A percentile compares a stretch with the other conserved stretches of the same genome.
These are phyloP conservation scores for Nysson spinosus DNA, from an alignment of 2,888 invertebrate species.

Conservation along the genomic window DNA sequence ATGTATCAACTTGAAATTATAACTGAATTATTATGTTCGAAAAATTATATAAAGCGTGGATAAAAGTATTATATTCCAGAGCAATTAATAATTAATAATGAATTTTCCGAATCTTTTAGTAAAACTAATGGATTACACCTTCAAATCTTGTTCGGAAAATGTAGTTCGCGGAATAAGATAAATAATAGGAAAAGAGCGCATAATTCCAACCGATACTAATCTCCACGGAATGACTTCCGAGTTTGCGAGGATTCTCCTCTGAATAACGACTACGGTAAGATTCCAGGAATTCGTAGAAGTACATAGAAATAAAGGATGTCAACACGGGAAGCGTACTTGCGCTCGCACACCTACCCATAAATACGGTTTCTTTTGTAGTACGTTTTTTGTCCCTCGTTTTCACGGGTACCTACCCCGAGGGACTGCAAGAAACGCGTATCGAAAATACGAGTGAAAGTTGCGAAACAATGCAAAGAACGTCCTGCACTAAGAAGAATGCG, in stretches of 20 bases:
- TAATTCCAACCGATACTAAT: neutral
- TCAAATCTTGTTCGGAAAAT: too few species aligned
- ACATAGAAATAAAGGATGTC: slow-evolving; percentile 21
- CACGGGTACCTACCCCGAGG: slow-evolving; percentile 39
- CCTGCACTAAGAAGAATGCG: slow-evolving; percentile 35
- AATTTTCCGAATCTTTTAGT: too few species aligned
- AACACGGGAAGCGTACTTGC: slow-evolving; percentile 24
- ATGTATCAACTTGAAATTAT: too few species aligned
- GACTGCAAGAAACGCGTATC: slow-evolving; percentile 36
- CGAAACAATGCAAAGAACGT: slow-evolving; percentile 70
- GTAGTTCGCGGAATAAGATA: too few species aligned
- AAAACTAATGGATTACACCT: too few species aligned
- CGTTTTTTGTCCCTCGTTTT: slow-evolving; percentile 63
- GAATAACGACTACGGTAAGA: neutral
- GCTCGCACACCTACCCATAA: slow-evolving; percentile 65
- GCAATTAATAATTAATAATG: too few species aligned
- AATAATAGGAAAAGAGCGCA: too few species aligned
- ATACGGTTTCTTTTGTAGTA: slow-evolving; percentile 62
- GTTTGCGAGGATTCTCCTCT: neutral
- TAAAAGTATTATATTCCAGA: too few species aligned
- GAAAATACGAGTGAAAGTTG: slow-evolving; percentile 69
- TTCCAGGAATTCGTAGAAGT: neutral
- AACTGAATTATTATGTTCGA: too few species aligned
- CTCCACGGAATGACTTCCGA: too few species aligned
- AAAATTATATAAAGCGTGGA: too few species aligned